Conservation (phyloP, 2,888 invertebrate genomes). For the Iphiclides podalirius region DNA sequence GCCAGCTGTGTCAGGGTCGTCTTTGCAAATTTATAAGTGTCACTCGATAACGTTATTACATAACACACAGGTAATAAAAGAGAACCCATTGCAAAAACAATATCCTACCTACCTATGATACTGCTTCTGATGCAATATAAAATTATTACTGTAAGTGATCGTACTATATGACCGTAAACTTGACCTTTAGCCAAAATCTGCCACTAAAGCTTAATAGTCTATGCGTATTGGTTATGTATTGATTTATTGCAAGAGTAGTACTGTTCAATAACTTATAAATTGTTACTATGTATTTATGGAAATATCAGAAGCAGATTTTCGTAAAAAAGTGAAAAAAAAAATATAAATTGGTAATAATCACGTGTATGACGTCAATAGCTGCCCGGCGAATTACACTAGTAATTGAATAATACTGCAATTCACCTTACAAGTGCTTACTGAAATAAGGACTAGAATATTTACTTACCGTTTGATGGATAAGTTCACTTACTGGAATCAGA, state of each 20-base stretch:
- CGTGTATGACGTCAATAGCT: slow-evolving; percentile 55
- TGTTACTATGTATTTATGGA: not conserved
- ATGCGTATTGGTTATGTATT: slow-evolving; percentile 5
- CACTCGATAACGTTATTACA: slow-evolving; percentile 64
- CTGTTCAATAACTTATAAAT: not conserved
- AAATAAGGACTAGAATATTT: slow-evolving; percentile 27
- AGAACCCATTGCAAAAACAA: slow-evolving; percentile 24
- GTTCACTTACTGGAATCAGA: slow-evolving; percentile 55
- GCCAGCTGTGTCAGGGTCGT: slow-evolving; percentile 74
- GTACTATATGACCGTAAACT: slow-evolving; percentile 52
- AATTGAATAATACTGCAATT: slow-evolving; percentile 10
- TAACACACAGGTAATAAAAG: slow-evolving; percentile 49
- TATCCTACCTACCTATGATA: not conserved
- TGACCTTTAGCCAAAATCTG: slow-evolving; percentile 58
- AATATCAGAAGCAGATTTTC: slow-evolving; percentile 12
- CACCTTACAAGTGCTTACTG: slow-evolving; percentile 18
- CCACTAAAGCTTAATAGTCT: slow-evolving; percentile 41
- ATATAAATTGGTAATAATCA: slow-evolving; percentile 40
- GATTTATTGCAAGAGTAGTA: not conserved
- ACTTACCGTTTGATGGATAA: slow-evolving; percentile 60
- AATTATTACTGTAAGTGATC: slow-evolving; percentile 10
- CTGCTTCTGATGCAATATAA: not conserved
- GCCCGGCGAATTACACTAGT: slow-evolving; percentile 46
- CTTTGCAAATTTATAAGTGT: slow-evolving; percentile 56
- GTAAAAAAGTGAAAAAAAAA: slow-evolving; percentile 24